Conservation (phyloP, 2,888 invertebrate genomes). For the Latrodectus elegans region DNA sequence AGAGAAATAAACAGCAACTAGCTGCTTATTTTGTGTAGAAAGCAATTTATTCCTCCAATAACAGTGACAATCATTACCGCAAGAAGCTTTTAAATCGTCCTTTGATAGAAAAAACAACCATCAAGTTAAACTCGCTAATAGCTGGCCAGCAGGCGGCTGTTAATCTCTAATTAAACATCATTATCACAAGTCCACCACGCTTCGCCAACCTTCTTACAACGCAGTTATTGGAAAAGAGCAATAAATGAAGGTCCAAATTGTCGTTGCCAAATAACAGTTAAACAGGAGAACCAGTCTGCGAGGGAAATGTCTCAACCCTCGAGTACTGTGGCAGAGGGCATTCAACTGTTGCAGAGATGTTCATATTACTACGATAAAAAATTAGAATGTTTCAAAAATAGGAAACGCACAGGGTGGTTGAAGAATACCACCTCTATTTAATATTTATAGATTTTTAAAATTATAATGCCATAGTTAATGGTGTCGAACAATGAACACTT, state of each 20-base stretch:
- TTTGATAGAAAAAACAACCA: slow-evolving; percentile 12
- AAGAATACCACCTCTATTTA: too few species aligned
- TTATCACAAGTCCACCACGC: slow-evolving; percentile 27
- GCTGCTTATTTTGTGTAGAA: slow-evolving; percentile 13
- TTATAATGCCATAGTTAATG: too few species aligned
- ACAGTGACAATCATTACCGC: slow-evolving; percentile 51
- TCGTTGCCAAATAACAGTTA: slow-evolving; percentile 12
- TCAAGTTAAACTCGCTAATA: slow-evolving; percentile 18
- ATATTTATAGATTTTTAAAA: too few species aligned
- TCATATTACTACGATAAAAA: too few species aligned
- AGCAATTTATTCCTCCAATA: slow-evolving; percentile 32
- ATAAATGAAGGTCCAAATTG: slow-evolving; percentile 21
- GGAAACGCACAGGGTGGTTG: too few species aligned
- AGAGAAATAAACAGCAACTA: slow-evolving; percentile 29
- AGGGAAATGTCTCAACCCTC: not conserved
- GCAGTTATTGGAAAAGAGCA: slow-evolving; percentile 13
- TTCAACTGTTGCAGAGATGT: too few species aligned
- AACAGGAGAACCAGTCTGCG: not conserved
- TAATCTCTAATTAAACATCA: slow-evolving; percentile 59
- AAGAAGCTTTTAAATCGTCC: slow-evolving; percentile 38
- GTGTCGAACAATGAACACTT: too few species aligned
- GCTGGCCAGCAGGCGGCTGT: slow-evolving; percentile 29
- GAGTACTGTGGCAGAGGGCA: not conserved
- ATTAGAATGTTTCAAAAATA: too few species aligned
- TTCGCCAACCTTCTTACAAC: slow-evolving; percentile 9